Percentiles rank a stretch among this genome's conserved stretches.
Conservation (phyloP, 2,888 invertebrate species). For the Oxyteleia sp. region DNA sequence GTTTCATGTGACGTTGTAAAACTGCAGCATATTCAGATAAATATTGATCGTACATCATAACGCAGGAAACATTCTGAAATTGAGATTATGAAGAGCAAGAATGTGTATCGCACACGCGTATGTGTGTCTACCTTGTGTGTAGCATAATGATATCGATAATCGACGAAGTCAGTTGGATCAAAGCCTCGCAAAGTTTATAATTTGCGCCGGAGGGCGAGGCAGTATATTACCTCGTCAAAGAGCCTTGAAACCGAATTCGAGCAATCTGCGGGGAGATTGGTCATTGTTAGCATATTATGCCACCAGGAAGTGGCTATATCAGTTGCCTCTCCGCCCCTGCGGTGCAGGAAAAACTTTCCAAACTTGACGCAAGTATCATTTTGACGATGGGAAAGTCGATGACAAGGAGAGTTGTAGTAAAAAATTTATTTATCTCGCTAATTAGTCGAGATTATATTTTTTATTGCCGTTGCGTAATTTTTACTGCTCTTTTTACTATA, state of each 20-base stretch:
- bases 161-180: constrained; percentile 72
- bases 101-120: constrained; percentile 27
- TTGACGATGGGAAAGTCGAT: constrained; percentile 17
- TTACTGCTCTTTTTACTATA: constrained; percentile 13
- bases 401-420: constrained; percentile 23
- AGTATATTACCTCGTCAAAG: constrained; percentile 70
- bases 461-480: constrained; percentile 24
- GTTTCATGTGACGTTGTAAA: too few species aligned
- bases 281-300: constrained; percentile 69
- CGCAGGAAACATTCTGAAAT: constrained; percentile 49
- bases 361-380: constrained; percentile 42
- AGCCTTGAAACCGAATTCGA: constrained; percentile 70
- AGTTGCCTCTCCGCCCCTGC: constrained; percentile 3
- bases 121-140: constrained; percentile 19
- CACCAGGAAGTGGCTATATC: constrained; percentile 40
- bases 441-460: constrained; percentile 33
- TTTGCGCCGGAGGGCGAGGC: constrained; percentile 75
- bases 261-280: constrained; percentile 68
- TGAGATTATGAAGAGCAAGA: constrained; percentile 57
- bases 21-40: neutral
- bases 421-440: constrained; percentile 31
- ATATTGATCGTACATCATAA: constrained; percentile 39
- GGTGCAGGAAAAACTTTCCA: constrained; percentile 27
- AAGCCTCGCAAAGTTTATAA: constrained; percentile 78
- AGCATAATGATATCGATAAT: constrained; percentile 75